Evolutionary conservation across 1,140 invertebrate species (phyloP), one percentile per base, ranked within the genome.

Genomic region (Hirudo medicinalis): DNA sequence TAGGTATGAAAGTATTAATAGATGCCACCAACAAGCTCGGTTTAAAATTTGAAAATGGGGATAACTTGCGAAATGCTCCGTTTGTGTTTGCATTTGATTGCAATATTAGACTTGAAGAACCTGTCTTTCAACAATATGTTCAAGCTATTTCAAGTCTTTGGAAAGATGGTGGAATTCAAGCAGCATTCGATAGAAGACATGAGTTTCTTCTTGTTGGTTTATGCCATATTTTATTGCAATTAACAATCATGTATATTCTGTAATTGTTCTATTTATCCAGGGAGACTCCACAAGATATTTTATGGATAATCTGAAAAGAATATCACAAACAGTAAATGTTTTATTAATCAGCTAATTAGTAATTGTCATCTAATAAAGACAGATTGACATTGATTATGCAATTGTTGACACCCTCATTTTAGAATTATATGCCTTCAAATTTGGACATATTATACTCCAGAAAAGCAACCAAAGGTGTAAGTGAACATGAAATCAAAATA

Each of bases 181-280:
- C 87, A 72, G 96, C 93, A 77, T 99, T 90, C 84, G 93, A 97
- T 82, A 87, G 96, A 80, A 94, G 92, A 82, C 96, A 98, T 85
- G 95, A 99, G 86, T 99, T 98, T 86, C 96, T 99, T 85, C 88
- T 99, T 78, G 98, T 99, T 82, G 95, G 99, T 87, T 25, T 15
- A 25, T 63, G 22, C 9, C 29, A 25, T 63, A 22, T 19, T 63
- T 13, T 15, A 63, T 63, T 25, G 57, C 29, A 63, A 13, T 63
- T 63, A 63, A 20, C 17, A n/a, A 63, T 63, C 29, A 11, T n/a
- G 17, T 25, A 63, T 63, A 6, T 19, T 63, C 29, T n/a, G 22
- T 63, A 25, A 22, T n/a, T 25, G 29, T 8, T 49, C 3, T 9
- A 49, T 49, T 49, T 49, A 63, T 15, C 84, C 89, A 89, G 79